Base-by-base conservation (phyloP, 2,797 vertebrate genomes). In the Myripristis jacobus region DNA sequence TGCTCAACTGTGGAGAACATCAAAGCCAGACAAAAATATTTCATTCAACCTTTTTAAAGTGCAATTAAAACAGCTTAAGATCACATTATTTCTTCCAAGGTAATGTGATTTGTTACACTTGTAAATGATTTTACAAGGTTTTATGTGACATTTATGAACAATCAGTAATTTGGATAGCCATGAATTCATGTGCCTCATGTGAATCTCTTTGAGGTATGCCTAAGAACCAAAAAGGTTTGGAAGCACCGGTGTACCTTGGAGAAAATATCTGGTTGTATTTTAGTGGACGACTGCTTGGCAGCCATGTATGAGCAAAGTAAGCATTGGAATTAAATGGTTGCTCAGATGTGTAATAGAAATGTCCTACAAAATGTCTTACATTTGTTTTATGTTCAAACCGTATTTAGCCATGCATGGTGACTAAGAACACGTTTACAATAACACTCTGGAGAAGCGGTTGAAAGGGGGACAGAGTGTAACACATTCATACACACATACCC, bases 131-230 rank as follows among this genome's bases (percentile, higher is more conserved):
- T 36, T 21, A 19, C 38, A 19, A 21, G 3, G 1, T 3, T 48
- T 72, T 43, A 9, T 75, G 21, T 62, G 57, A 63, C 53, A 73
- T 70, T 50, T 70, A 51, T 63, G 19, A 65, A 57, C 76, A 65
- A 44, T 48, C 13, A 46, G 25, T 16, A 65, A 34, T 68, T 50
- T 44, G 6, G 34, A 67, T 12, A 38, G 36, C 36, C 15, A 8
- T 31, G 22, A 44, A 59, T 44, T 69, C 36, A 18, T 47, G 31
- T 68, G 44, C 31, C 43, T 69, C 16, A 22, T 58, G 61, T 27
- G 22, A 34, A 22, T 34, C 51, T 69, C 19, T 53, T 13, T 59
- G 44, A 46, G 54, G 53, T 53, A 27, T 65, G 53, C 22, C 31
- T 54, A 24, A 47, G 29, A 8, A 53, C 16, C 21, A 25, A 31